Evolutionary conservation across 2,797 vertebrate genomes (phyloP), one percentile per base, ranked within the genome.

Genomic region (Falco berigora): DNA sequence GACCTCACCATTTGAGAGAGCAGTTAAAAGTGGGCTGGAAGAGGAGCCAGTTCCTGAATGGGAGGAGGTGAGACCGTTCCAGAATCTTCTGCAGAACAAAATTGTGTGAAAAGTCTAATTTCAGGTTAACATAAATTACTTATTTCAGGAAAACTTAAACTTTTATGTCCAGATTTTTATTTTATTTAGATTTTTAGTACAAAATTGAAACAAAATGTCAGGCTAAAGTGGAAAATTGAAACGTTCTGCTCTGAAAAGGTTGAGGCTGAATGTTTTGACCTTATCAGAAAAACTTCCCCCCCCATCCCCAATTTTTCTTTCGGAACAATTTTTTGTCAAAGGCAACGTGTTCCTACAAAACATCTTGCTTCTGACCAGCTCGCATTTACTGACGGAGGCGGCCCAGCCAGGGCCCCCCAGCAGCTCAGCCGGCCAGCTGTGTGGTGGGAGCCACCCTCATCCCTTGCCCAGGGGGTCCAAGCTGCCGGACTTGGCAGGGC

Each of bases 221-320:
- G 38, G 23, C 55, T 69, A 71, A 77, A 78, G 59, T 27, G 63
- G 81, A 59, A 83, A 94, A 94, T 82, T 58, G 75, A 79, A 95
- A 92, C 8, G 32, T 86, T 85, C 74, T 79, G 59, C 63, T 73
- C 63, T 73, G 95, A 79, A 94, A 95, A 94, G 91, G 87, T 63
- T 96, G 82, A 92, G 38, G 36, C 58, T 69, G 89, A 93, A 69
- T 58, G 75, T 28, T 91, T 49, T 90, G 89, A 96, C 95, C 92
- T 96, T 94, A 92, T 87, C 52, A 82, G 82, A 72, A 64, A 64
- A 79, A 77, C 40, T 24, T 36, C 50, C 63, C 58, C 63, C 52
- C 46, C 42, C 62, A 55, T 22, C 32, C 59, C 58, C 10, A 28
- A 30, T 50, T 94, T 89, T 73, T 61, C 77, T 78, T 88, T 90